Base-by-base conservation (phyloP, 2,888 invertebrate species). In the Camponotus fellah region DNA sequence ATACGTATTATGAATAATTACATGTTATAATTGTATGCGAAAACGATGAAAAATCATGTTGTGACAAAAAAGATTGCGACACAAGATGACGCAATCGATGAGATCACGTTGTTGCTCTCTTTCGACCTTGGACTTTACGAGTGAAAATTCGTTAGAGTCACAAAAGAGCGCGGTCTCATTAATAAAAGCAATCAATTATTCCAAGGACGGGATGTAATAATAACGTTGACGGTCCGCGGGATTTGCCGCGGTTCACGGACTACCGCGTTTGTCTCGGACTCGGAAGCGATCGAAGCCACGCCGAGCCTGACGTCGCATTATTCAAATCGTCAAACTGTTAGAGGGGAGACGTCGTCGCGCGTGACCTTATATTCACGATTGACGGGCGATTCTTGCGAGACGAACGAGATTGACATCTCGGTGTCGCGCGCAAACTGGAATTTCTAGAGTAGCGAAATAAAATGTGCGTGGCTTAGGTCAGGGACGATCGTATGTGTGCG, bases 391-490 rank as follows among this genome's bases (percentile, higher is more conserved):
- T 56, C 32, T 26, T 10, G 43, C 34, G 62, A 26, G 53, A 32
- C 32, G 49, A 26, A 26, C 37, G 75, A 71, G 72, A 79, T 60
- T 71, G 72, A 79, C 58, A 71, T 79, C 72, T 71, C 43, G 77
- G 32, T 77, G 43, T 69, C 43, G 26, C 26, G 26, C 26, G 72
- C 72, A 17, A 60, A 69, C 79, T 79, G 21, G 4, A 71, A 79
- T 79, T 79, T 58, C 79, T 60, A 21, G 37, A 79, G 58, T 71
- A 21, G 43, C 43, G 58, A 40, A 71, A 79, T 71, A 43, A 71
- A 79, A 71, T 34, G 43, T 72, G 72, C 79, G 79, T 79, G 79
- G 83, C 80, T 88, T 85, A 84, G 88, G 88, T 88, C 88, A 88
- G 87, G 88, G 88, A 85, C 89, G 74, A 82, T 80, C 32, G 69